Evolutionary conservation across 2,113 vertebrate genomes (phyloP).

Genomic region (Zosterops pallidus): DNA sequence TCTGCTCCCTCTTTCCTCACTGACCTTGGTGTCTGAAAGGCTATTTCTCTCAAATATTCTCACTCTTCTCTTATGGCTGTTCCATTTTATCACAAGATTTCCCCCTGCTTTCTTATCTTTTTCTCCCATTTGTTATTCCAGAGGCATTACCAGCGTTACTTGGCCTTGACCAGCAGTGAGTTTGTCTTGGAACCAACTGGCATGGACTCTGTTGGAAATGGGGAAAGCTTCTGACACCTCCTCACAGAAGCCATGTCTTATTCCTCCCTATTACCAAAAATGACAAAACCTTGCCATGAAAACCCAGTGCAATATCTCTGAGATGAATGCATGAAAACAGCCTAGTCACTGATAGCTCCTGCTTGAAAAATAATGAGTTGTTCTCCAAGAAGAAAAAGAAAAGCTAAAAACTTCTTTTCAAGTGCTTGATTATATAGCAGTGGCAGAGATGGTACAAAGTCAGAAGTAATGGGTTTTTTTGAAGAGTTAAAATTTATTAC

Average conservation of each 20-base stretch:
- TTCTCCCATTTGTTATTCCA: not conserved
- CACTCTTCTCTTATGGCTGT: not conserved
- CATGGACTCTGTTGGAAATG: not conserved
- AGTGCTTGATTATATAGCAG: not conserved
- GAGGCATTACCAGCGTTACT: not conserved
- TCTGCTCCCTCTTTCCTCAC: not conserved
- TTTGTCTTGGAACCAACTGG: not conserved
- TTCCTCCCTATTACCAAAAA: rapidly evolving
- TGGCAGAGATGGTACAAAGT: not conserved
- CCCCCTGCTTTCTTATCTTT: rapidly evolving
- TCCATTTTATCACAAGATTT: not conserved
- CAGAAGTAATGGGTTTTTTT: not conserved
- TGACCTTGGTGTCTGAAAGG: too few relatives aligned
- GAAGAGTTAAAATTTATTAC: not conserved
- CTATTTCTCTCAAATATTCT: not conserved
- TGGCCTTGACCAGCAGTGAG: not conserved
- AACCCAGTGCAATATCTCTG: not conserved
- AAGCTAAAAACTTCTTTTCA: not conserved
- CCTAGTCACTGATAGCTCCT: not conserved
- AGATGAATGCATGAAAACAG: not conserved
- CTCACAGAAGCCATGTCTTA: not conserved
- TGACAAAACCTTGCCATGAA: not conserved
- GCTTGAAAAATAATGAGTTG: not conserved
- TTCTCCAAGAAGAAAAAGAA: not conserved
- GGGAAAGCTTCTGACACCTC: not conserved